Evolutionary conservation across 2,888 invertebrate genomes (phyloP).

Genomic region (Trisateles emortualis): DNA sequence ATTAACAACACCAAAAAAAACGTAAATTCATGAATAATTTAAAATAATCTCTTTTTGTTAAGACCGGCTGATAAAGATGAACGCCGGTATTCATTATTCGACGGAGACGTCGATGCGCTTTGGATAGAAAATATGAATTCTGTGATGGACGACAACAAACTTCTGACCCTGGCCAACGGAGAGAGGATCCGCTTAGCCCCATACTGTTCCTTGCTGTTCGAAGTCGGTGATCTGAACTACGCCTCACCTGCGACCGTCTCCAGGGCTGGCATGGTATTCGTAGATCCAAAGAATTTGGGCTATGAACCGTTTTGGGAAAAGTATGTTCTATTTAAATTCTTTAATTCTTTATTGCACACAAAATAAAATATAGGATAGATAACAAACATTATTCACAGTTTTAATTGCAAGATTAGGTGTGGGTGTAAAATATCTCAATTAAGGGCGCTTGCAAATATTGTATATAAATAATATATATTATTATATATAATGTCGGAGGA

Average conservation of each 20-base stretch:
- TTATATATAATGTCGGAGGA: no score
- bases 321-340: constrained; percentile 55
- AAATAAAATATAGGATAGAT: no score
- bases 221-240: constrained; percentile 95
- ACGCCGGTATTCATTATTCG: constrained; percentile 94
- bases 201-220: constrained; percentile 94
- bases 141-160: constrained; percentile 97
- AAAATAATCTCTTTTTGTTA: constrained; percentile 51
- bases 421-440: no score
- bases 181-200: constrained; percentile 94
- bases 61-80: constrained; percentile 91
- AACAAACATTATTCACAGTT: no score
- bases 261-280: constrained; percentile 97
- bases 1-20: no score
- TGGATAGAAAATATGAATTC: constrained; percentile 99
- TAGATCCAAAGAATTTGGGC: constrained; percentile 96
- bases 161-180: constrained; percentile 96
- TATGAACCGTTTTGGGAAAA: constrained; percentile 94
- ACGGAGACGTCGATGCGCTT: constrained; percentile 97
- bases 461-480: no score
- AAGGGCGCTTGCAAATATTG: no score
- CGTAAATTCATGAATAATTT: no score
- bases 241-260: constrained; percentile 98
- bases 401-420: no score
- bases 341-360: no score